phyloP scores from a whole-genome alignment of 2,888 invertebrate genomes.

The Drosophila nr. perissopoda region DNA sequence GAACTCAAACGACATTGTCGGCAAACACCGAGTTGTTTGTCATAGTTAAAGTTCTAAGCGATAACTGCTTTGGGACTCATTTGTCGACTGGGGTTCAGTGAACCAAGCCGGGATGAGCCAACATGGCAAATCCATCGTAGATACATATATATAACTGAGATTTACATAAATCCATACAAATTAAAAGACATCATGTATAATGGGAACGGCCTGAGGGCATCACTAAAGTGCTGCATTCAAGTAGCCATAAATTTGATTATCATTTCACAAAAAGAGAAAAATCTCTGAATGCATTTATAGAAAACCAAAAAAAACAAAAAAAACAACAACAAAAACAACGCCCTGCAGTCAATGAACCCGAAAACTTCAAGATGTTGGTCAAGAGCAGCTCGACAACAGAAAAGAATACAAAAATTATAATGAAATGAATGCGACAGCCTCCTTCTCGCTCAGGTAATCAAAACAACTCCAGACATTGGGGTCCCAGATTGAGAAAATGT shows the following conservation, averaged over 20 bases:
- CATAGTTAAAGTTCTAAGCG: slow-evolving; percentile 31
- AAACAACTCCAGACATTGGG: slow-evolving; percentile 39
- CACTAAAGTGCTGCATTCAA: slow-evolving; percentile 54
- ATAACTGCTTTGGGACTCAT: background rate
- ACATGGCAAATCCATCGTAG: slow-evolving; percentile 9
- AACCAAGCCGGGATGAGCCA: slow-evolving; percentile 22
- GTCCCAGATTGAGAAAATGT: slow-evolving; percentile 49
- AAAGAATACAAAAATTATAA: background rate
- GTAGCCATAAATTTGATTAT: slow-evolving; percentile 67
- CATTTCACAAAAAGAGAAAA: slow-evolving; percentile 31
- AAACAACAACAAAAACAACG: background rate
- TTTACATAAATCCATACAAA: slow-evolving; percentile 67
- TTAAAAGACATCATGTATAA: slow-evolving; percentile 50
- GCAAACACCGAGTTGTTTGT: slow-evolving; percentile 29
- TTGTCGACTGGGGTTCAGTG: slow-evolving; percentile 30
- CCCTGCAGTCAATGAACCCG: slow-evolving; percentile 49
- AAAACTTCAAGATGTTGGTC: slow-evolving; percentile 32
- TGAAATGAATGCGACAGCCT: slow-evolving; percentile 21
- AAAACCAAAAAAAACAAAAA: background rate
- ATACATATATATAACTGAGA: slow-evolving; percentile 11
- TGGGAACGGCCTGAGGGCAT: slow-evolving; percentile 30
- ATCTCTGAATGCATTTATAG: slow-evolving; percentile 44
- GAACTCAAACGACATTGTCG: background rate
- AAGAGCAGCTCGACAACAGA: slow-evolving; percentile 15
- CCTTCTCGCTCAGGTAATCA: slow-evolving; percentile 55